Conservation (phyloP, 2,113 vertebrate species). For the Sinocyclocheilus anshuiensis region DNA sequence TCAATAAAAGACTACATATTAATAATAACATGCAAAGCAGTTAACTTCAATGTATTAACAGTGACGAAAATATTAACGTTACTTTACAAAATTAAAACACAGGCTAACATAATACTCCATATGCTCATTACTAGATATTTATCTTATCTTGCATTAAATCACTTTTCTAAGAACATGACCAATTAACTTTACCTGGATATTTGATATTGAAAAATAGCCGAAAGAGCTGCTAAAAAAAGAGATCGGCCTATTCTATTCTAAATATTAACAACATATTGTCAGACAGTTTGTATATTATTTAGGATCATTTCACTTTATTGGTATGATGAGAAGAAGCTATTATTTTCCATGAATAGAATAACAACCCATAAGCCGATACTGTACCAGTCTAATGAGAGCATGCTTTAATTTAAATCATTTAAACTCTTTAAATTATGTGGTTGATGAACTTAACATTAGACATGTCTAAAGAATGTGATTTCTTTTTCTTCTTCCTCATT, state of each 20-base stretch:
- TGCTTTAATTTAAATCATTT: not conserved
- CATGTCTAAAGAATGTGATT: not conserved
- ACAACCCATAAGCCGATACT: not conserved
- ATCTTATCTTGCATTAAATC: not conserved
- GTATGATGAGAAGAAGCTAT: not conserved
- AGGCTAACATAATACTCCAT: not conserved
- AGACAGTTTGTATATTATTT: too few relatives aligned
- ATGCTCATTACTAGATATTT: not conserved
- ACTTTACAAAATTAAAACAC: not conserved
- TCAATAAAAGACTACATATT: not conserved
- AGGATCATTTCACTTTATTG: not conserved
- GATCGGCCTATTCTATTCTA: not conserved
- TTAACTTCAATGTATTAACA: not conserved
- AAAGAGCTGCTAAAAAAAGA: too few relatives aligned
- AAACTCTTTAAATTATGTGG: not conserved
- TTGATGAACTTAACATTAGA: constrained; percentile 18
- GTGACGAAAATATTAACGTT: not conserved
- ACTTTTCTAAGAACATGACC: not conserved
- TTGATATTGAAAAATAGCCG: too few relatives aligned
- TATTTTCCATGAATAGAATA: not conserved
- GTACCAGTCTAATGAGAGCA: not conserved
- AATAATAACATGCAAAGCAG: not conserved
- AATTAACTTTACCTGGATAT: not conserved
- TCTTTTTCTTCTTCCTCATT: not conserved
- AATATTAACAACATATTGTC: too few relatives aligned